Conservation (phyloP, 2,797 vertebrate species). For the Sebastes miniatus region DNA sequence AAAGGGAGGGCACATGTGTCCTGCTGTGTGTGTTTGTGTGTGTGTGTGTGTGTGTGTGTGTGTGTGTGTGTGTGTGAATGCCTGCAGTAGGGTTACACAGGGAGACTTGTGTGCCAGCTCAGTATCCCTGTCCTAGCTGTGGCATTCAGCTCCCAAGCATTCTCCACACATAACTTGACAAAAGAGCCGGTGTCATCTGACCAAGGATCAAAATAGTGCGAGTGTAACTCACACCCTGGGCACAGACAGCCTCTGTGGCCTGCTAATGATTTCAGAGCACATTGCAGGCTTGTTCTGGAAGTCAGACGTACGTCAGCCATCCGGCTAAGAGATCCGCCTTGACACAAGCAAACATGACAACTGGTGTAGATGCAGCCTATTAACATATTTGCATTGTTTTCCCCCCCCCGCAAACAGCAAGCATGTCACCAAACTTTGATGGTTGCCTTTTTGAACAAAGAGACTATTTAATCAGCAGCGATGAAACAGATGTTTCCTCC, state of each 20-base stretch:
- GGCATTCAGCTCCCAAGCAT: slow-evolving; percentile 78
- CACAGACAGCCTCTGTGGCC: slow-evolving; percentile 72
- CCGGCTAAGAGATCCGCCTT: slow-evolving; percentile 60
- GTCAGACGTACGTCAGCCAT: slow-evolving; percentile 73
- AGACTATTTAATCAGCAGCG: slow-evolving; percentile 75
- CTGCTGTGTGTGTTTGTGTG: slow-evolving; percentile 32
- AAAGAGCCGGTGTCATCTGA: slow-evolving; percentile 87
- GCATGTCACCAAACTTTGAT: slow-evolving; percentile 51
- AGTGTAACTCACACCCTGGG: slow-evolving; percentile 81
- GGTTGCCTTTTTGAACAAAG: slow-evolving; percentile 73
- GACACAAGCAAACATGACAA: slow-evolving; percentile 74
- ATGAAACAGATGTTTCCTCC: slow-evolving; percentile 73
- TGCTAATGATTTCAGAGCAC: slow-evolving; percentile 85
- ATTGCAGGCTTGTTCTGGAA: slow-evolving; percentile 75
- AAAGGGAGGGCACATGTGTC: slow-evolving; percentile 45
- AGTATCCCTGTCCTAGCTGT: slow-evolving; percentile 68
- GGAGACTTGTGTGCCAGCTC: slow-evolving; percentile 65
- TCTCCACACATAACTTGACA: slow-evolving; percentile 84
- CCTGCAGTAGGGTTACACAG: slow-evolving; percentile 59
- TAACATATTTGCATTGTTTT: slow-evolving; percentile 74
- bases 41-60: slow-evolving; percentile 20
- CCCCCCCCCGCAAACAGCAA: slow-evolving; percentile 34
- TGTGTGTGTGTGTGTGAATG: slow-evolving; percentile 26
- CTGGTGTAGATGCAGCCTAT: slow-evolving; percentile 42
- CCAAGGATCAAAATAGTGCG: slow-evolving; percentile 85